Evolutionary conservation across 2,797 vertebrate species (phyloP), one percentile per base, ranked within the genome.

Genomic region (Harpagifer antarcticus): DNA sequence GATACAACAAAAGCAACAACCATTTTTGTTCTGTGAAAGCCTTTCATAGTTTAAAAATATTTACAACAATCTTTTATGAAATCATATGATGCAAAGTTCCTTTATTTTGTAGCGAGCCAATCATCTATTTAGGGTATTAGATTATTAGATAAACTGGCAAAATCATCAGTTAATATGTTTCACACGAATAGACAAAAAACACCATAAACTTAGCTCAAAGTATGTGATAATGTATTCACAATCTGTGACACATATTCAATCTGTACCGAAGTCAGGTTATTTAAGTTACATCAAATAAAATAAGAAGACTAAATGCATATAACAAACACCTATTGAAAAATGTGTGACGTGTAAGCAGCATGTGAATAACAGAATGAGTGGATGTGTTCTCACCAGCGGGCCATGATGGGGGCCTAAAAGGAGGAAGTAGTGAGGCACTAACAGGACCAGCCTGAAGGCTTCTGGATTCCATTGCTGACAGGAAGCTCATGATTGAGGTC

Each of bases 401-500:
- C 97, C 98, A 99, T 67, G 97, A 96, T 76, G 97, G 93, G 70
- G 96, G 94, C 93, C 97, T 96, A 91, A 99, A 99, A 72, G 97
- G 96, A 78, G 98, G 96, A 91, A 98, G 95, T 81, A 98, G 93
- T 71, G 97, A 95, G 84, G 97, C 95, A 95, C 96, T 95, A 88
- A 97, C 96, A 95, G 98, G 96, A 92, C 96, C 97, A 95, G 97
- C 92, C 94, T 97, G 97, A 91, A 96, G 95, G 81, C 95, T 95
- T 92, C 96, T 96, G 47, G 98, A 96, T 88, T 99, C 98, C 83
- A 97, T 96, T 91, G 97, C 93, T 88, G 98, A 96, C 66, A 99
- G 96, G 94, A 99, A 99, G 94, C 96, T 99, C 97, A 98, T 97
- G 89, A 98, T 96, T 65, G 98, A 97, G 82, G 96, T 96, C 92